A percentile compares a stretch with the other conserved stretches of the same genome.
Evolutionary conservation across 2,888 invertebrate species (phyloP).

Genomic region (Himalopsyche japonica): DNA sequence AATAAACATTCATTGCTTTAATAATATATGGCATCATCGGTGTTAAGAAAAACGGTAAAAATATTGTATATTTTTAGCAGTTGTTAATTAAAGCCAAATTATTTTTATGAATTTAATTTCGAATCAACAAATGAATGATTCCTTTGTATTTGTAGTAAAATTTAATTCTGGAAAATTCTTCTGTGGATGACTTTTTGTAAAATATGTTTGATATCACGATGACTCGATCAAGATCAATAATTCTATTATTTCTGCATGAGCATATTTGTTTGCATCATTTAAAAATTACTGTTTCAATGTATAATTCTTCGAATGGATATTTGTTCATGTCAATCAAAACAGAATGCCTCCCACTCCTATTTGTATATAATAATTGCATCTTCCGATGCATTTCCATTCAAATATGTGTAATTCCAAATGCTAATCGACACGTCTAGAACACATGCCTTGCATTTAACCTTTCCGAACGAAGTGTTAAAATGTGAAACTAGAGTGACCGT

Average conservation of each 20-base stretch:
- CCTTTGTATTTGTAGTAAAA: too few relatives aligned
- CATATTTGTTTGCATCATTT: not conserved
- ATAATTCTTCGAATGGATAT: not conserved
- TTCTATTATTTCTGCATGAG: not conserved
- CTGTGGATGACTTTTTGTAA: too few relatives aligned
- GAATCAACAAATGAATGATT: too few relatives aligned
- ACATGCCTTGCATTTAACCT: not conserved
- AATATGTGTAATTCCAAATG: slow-evolving; percentile 31
- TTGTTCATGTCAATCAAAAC: not conserved
- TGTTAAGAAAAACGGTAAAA: too few relatives aligned
- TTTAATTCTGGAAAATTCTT: too few relatives aligned
- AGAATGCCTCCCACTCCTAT: slow-evolving; percentile 14
- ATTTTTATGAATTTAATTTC: too few relatives aligned
- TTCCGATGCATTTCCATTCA: slow-evolving; percentile 21
- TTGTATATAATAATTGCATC: not conserved
- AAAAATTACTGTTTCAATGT: not conserved
- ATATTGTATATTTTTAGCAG: too few relatives aligned
- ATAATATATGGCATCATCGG: too few relatives aligned
- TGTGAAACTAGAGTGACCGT: too few relatives aligned
- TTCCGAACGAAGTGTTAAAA: too few relatives aligned
- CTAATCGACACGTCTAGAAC: slow-evolving; percentile 10
- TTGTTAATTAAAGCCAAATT: too few relatives aligned
- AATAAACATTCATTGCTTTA: too few relatives aligned
- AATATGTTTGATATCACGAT: not conserved
- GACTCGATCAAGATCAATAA: not conserved